These are phyloP conservation scores for Lithosia quadra DNA, from an alignment of 2,888 invertebrate genomes.

Conservation along the genomic window DNA sequence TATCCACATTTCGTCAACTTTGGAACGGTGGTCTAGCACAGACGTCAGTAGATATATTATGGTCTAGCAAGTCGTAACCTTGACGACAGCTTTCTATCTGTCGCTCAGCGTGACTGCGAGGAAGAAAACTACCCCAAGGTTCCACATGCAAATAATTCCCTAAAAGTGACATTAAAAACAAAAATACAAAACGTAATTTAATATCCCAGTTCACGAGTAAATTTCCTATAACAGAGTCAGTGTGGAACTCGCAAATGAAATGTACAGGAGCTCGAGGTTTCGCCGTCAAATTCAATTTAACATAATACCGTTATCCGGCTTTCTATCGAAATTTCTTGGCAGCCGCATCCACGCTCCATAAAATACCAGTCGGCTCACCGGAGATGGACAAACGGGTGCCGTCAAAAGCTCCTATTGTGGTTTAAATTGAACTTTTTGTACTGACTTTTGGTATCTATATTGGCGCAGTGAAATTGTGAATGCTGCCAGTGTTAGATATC, in stretches of 20 bases:
- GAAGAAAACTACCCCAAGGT: too few species aligned
- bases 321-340: conserved; percentile 44
- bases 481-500: not conserved
- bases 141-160: too few species aligned
- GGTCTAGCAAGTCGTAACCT: too few species aligned
- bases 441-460: not conserved
- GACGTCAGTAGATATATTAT: too few species aligned
- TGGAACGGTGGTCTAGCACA: too few species aligned
- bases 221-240: conserved; percentile 15
- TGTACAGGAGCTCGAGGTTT: conserved; percentile 18
- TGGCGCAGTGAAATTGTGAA: conserved; percentile 1
- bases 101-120: too few species aligned
- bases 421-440: conserved; percentile 22
- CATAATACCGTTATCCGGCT: conserved; percentile 40
- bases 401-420: conserved; percentile 39
- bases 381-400: conserved; percentile 29
- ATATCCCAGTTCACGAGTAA: conserved; percentile 4
- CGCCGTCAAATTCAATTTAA: conserved; percentile 35
- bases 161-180: not conserved
- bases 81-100: too few species aligned
- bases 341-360: conserved; percentile 25
- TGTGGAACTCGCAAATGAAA: conserved; percentile 19
- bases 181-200: conserved; percentile 1
- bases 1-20: not conserved
- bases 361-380: conserved; percentile 44